Percentiles rank a stretch among this genome's conserved stretches.
Conservation (phyloP, 2,888 invertebrate genomes). For the Hydropsyche betteni region DNA sequence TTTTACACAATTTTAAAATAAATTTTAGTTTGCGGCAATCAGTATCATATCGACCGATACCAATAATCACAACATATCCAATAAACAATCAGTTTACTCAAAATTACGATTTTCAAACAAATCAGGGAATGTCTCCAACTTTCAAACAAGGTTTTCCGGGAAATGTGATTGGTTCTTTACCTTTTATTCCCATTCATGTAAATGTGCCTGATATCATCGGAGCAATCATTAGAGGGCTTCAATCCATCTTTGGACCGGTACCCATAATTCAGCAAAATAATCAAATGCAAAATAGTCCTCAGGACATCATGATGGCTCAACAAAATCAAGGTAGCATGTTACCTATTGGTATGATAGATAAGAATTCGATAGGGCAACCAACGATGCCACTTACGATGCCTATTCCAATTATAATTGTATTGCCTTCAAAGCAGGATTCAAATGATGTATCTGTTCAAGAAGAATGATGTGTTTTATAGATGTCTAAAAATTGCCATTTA, state of each 20-base stretch:
- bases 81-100: not conserved
- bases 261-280: not conserved
- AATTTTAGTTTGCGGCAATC: slow-evolving; percentile 8
- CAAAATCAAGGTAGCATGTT: slow-evolving; percentile 50
- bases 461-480: not conserved
- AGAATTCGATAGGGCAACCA: slow-evolving; percentile 38
- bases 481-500: not conserved
- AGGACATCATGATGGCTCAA: not conserved
- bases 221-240: slow-evolving; percentile 57
- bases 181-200: slow-evolving; percentile 70
- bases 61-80: slow-evolving; percentile 12
- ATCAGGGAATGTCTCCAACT: not conserved
- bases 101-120: not conserved
- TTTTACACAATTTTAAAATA: not conserved
- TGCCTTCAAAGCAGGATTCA: slow-evolving; percentile 53
- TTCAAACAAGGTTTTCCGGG: slow-evolving; percentile 53
- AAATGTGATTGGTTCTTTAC: slow-evolving; percentile 64
- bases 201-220: slow-evolving; percentile 70
- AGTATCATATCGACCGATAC: not conserved
- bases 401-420: slow-evolving; percentile 56
- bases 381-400: slow-evolving; percentile 48
- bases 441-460: not conserved
- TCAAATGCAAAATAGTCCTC: too few species aligned
- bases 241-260: slow-evolving; percentile 56
- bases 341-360: slow-evolving; percentile 55